phyloP scores from a whole-genome alignment of 2,888 invertebrate genomes.

The Chymomyza fuscimana region DNA sequence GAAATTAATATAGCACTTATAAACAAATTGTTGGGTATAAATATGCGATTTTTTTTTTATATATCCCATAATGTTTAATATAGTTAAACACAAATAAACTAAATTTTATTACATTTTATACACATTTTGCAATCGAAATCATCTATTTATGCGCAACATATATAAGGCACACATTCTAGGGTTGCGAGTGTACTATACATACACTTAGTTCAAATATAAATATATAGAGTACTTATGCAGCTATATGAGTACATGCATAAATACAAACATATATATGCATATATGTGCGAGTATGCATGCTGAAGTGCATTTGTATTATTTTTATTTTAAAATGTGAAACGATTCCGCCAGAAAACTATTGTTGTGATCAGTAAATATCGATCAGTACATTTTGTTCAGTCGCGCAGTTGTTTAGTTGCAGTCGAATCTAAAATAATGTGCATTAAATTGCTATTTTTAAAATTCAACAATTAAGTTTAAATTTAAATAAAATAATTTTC shows the following conservation, averaged over 20 bases:
- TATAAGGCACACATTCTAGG: not conserved
- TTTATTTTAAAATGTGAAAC: constrained; percentile 40
- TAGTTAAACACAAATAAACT: not conserved
- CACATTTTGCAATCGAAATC: not conserved
- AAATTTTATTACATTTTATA: not conserved
- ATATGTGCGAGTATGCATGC: not conserved
- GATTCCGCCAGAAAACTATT: constrained; percentile 55
- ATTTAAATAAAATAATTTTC: not conserved
- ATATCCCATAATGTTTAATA: not conserved
- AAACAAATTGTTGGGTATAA: not conserved
- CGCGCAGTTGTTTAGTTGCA: constrained; percentile 59
- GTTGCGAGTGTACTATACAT: not conserved
- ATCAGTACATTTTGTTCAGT: constrained; percentile 61
- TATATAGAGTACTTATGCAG: not conserved
- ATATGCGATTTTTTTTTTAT: not conserved
- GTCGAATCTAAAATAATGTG: constrained; percentile 16
- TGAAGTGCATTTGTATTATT: constrained; percentile 22
- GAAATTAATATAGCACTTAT: not conserved
- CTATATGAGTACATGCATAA: not conserved
- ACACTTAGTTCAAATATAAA: not conserved
- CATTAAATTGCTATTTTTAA: not conserved
- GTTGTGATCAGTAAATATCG: constrained; percentile 71
- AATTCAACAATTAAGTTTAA: not conserved
- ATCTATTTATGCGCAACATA: not conserved
- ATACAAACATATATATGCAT: not conserved